Evolutionary conservation across 2,797 vertebrate species (phyloP).

Genomic region (Dendrocincla tyrannina): DNA sequence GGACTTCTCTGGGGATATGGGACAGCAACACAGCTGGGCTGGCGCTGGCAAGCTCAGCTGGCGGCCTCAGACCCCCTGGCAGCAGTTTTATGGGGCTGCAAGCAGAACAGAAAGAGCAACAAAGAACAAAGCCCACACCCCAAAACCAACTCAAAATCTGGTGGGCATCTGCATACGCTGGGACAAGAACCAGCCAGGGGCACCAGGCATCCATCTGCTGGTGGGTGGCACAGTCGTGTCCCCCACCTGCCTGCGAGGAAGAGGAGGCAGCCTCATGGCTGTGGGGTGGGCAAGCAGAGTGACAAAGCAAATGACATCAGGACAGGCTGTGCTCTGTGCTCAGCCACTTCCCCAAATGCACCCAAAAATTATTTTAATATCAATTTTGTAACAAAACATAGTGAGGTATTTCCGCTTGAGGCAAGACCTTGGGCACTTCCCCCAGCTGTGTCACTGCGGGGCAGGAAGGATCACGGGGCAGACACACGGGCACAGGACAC

Average conservation of each 20-base stretch:
- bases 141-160: neutral
- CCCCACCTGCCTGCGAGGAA: neutral
- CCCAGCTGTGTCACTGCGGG: neutral
- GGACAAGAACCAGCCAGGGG: neutral
- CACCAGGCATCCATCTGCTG: neutral
- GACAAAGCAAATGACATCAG: neutral
- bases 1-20: neutral
- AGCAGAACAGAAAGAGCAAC: neutral
- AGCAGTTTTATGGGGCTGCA: neutral
- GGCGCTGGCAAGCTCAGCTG: neutral
- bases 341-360: conserved; percentile 18
- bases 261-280: neutral
- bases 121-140: neutral
- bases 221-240: neutral
- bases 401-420: neutral
- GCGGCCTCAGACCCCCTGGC: neutral
- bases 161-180: neutral
- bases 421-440: neutral
- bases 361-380: neutral
- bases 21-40: neutral
- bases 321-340: accelerated
- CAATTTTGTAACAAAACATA: neutral
- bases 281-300: neutral
- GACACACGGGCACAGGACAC: neutral
- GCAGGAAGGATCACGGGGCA: neutral